Percentiles rank a stretch among this genome's conserved stretches.
Evolutionary conservation across 2,888 invertebrate species (phyloP).

Genomic region (Limnephilus marmoratus): DNA sequence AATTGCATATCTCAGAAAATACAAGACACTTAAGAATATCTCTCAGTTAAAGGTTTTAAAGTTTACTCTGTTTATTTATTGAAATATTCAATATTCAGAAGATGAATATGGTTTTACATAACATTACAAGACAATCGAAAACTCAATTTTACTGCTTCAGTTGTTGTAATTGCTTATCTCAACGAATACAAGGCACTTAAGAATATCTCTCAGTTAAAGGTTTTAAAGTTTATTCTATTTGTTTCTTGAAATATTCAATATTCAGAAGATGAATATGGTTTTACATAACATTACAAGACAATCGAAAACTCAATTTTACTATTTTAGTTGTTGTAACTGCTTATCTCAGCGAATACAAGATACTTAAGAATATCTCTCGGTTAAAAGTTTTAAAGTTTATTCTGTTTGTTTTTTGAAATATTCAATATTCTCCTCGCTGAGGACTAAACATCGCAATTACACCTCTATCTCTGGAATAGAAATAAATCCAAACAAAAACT

Average conservation of each 20-base stretch:
- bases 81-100: background rate
- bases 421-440: background rate
- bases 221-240: background rate
- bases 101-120: no score
- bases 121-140: no score
- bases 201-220: background rate
- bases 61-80: background rate
- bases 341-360: background rate
- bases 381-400: background rate
- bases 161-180: background rate
- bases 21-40: background rate
- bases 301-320: no score
- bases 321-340: background rate
- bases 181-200: background rate
- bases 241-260: background rate
- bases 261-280: background rate
- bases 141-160: background rate
- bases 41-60: background rate
- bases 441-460: background rate
- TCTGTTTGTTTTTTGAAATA: background rate
- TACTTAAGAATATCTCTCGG: background rate
- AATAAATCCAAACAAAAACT: background rate
- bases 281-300: no score
- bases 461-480: background rate
- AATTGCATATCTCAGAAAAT: background rate